Percentiles rank a stretch among this genome's conserved stretches.
phyloP scores from a whole-genome alignment of 2,113 vertebrate species.

The Aspidoscelis tigris region DNA sequence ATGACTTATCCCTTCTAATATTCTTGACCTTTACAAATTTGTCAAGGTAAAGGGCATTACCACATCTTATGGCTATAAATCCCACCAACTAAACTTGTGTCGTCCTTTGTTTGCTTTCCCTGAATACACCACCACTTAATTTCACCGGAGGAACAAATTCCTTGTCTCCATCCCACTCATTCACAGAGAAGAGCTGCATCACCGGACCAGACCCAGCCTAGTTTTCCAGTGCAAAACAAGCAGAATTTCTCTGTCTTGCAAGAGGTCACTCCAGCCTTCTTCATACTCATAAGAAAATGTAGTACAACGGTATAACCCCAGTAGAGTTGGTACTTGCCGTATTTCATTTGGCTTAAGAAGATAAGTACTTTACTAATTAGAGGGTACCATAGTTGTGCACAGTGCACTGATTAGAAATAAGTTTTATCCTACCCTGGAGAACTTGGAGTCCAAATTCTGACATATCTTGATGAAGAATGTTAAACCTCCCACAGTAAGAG shows the following conservation, averaged over 20 bases:
- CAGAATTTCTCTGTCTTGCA: neutral
- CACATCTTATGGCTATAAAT: neutral
- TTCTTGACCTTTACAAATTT: neutral
- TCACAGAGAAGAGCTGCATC: no score
- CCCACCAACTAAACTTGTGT: neutral
- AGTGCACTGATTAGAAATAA: constrained; percentile 18
- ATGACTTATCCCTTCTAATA: neutral
- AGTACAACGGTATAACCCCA: constrained; percentile 11
- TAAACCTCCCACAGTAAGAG: neutral
- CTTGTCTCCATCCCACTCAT: no score
- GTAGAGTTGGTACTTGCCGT: constrained; percentile 9
- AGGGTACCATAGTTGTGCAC: neutral
- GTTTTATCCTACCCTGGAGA: constrained; percentile 19
- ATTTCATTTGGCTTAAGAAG: constrained; percentile 36
- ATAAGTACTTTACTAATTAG: constrained; percentile 38
- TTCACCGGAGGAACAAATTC: neutral
- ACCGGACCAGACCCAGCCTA: neutral
- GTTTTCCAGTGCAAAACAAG: neutral
- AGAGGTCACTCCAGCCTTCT: constrained; percentile 7
- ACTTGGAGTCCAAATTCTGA: neutral
- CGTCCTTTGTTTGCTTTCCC: neutral
- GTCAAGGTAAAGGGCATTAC: neutral
- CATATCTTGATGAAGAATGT: neutral
- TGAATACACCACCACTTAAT: neutral
- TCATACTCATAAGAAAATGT: constrained; percentile 2